Conservation (phyloP, 2,797 vertebrate species). For the Aythya fuligula region DNA sequence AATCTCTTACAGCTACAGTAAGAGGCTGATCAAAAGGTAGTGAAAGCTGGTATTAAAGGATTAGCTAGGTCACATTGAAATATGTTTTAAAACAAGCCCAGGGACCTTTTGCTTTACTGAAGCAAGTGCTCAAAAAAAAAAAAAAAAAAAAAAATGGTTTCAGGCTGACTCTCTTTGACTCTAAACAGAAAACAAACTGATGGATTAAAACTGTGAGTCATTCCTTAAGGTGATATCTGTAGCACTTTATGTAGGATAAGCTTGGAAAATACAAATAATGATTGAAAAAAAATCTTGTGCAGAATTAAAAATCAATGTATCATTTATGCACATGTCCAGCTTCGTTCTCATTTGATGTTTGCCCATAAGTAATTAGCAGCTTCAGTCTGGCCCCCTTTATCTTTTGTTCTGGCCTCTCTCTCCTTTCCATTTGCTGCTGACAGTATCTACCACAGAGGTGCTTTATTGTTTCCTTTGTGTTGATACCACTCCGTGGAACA, state of each 20-base stretch:
- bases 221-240: conserved; percentile 24
- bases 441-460: not conserved
- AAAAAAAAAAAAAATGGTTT: not conserved
- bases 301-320: not conserved
- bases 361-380: not conserved
- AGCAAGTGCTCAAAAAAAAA: not conserved
- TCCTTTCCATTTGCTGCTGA: not conserved
- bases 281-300: not conserved
- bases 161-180: conserved; percentile 25
- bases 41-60: conserved; percentile 72
- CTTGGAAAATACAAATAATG: not conserved
- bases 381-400: not conserved
- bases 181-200: conserved; percentile 49
- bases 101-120: conserved; percentile 31
- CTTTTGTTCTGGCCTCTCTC: not conserved
- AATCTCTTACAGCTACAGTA: conserved; percentile 63
- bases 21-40: conserved; percentile 68
- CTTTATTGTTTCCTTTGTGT: not conserved
- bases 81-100: conserved; percentile 67
- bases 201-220: conserved; percentile 36
- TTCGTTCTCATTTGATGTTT: not conserved
- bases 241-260: conserved; percentile 16
- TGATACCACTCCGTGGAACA: not conserved
- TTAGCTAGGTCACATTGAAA: conserved; percentile 76
- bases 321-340: fast-evolving